Percentiles rank a stretch among this genome's conserved stretches.
Evolutionary conservation across 2,797 vertebrate genomes (phyloP).

Genomic region (Catharus ustulatus): DNA sequence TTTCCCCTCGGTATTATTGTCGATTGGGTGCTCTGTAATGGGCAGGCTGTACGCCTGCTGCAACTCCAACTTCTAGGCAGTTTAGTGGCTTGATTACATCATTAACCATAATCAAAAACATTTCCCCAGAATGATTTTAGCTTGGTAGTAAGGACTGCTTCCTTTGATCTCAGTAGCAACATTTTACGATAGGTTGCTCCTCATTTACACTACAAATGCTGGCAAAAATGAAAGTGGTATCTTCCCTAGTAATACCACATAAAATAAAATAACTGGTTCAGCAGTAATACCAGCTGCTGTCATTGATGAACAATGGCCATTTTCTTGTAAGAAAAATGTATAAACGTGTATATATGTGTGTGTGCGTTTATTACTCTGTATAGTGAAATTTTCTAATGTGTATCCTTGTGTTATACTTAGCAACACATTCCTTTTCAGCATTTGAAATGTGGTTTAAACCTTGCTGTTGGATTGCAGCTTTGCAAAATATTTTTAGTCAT

Average conservation of each 20-base stretch:
- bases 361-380: neutral
- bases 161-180: constrained; percentile 82
- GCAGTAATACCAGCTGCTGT: constrained; percentile 59
- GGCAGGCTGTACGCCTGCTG: constrained; percentile 66
- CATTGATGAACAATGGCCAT: constrained; percentile 47
- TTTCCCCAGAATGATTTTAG: constrained; percentile 80
- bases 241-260: constrained; percentile 66
- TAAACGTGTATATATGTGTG: neutral
- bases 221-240: constrained; percentile 75
- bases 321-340: neutral
- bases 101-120: constrained; percentile 85
- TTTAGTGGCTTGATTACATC: constrained; percentile 83
- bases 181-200: constrained; percentile 80
- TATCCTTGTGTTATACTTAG: neutral
- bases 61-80: constrained; percentile 75
- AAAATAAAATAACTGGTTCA: constrained; percentile 73
- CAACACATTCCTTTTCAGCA: neutral
- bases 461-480: neutral
- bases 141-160: constrained; percentile 78
- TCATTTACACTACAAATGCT: constrained; percentile 82
- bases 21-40: constrained; percentile 64
- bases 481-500: neutral
- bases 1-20: constrained; percentile 42
- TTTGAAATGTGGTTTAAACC: neutral
- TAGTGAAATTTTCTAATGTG: neutral